A percentile compares a stretch with the other conserved stretches of the same genome.
These are phyloP conservation scores for Antheraea pernyi DNA, from an alignment of 1,140 invertebrate species.

Conservation along the genomic window DNA sequence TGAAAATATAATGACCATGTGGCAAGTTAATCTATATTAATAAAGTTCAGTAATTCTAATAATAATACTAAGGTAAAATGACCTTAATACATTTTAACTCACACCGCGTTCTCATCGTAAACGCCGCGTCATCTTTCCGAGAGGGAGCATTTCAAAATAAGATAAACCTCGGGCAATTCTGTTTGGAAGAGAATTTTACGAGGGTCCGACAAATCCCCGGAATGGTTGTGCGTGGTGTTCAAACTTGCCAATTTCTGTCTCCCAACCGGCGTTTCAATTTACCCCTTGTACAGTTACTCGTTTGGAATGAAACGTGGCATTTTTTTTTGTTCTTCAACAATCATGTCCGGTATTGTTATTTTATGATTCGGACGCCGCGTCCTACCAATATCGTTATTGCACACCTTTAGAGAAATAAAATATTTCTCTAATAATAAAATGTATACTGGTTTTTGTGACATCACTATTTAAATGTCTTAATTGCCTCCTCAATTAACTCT, in stretches of 20 bases:
- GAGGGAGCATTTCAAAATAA: slow-evolving; percentile 42
- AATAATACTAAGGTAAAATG: background rate
- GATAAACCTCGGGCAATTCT: slow-evolving; percentile 35
- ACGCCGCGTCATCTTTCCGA: slow-evolving; percentile 33
- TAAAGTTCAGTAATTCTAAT: background rate
- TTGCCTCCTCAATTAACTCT: too few relatives aligned
- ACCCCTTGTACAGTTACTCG: slow-evolving; percentile 36
- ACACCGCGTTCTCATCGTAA: slow-evolving; percentile 15
- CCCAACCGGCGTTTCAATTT: slow-evolving; percentile 49
- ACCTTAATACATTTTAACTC: background rate
- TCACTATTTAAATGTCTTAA: too few relatives aligned
- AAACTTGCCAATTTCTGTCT: slow-evolving; percentile 42
- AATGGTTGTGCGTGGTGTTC: slow-evolving; percentile 41
- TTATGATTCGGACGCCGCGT: slow-evolving; percentile 17
- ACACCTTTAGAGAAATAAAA: too few relatives aligned
- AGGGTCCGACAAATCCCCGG: slow-evolving; percentile 49
- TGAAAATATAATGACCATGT: too few relatives aligned
- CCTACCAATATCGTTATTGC: background rate
- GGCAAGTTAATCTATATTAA: background rate
- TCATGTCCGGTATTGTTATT: slow-evolving; percentile 34
- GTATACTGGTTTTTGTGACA: too few relatives aligned
- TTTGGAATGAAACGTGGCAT: slow-evolving; percentile 35
- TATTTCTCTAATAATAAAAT: too few relatives aligned
- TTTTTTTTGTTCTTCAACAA: slow-evolving; percentile 37
- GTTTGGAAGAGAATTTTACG: slow-evolving; percentile 44